Base-by-base conservation (phyloP, 2,113 vertebrate genomes). In the Dromas ardeola region DNA sequence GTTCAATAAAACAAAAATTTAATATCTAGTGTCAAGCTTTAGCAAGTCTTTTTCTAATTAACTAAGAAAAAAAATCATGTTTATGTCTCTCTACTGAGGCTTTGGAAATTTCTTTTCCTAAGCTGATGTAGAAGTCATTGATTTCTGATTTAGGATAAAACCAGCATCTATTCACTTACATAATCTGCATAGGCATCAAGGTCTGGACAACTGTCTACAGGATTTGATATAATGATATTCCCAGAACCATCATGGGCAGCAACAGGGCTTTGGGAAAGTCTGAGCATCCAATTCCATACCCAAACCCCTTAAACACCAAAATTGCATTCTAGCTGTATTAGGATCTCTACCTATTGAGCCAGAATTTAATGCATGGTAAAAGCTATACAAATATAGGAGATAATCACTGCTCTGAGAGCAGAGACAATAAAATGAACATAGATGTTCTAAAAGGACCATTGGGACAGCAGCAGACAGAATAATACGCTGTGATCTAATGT, bases 101-200 rank as follows among this genome's bases (percentile, higher is more conserved):
- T 91, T 47, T 47, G 9, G 15, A 27, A 81, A 90, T 36, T 50
- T 63, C 5, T 85, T 86, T 47, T 63, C 56, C 40, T 69, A 69
- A 80, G 2, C 15, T 63, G 13, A 32, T 45, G 13, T 32, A 58
- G 22, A 88, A 67, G 19, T 32, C 6, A n/a, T 42, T 82, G 61
- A 78, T 55, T 87, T 78, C 32, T 78, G 45, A 81, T 32, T 82
- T 42, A 53, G 22, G n/a, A 18, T 67, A 62, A 79, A 95, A 58
- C 8, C 23, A n/a, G 26, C 6, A 40, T 15, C 2, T 49, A 9
- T 40, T 92, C 50, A n/a, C 3, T 15, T 47, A 38, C 0, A 1
- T 42, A 72, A 76, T 43, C 15, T n/a, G 23, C 53, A 19, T 11
- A 63, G n/a, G 38, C 22, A 81, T 40, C 47, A 66, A n/a, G 15